Percentiles rank a stretch among this genome's conserved stretches.
These are phyloP conservation scores for Calliopum simillimum DNA, from an alignment of 2,888 invertebrate genomes.

Conservation along the genomic window DNA sequence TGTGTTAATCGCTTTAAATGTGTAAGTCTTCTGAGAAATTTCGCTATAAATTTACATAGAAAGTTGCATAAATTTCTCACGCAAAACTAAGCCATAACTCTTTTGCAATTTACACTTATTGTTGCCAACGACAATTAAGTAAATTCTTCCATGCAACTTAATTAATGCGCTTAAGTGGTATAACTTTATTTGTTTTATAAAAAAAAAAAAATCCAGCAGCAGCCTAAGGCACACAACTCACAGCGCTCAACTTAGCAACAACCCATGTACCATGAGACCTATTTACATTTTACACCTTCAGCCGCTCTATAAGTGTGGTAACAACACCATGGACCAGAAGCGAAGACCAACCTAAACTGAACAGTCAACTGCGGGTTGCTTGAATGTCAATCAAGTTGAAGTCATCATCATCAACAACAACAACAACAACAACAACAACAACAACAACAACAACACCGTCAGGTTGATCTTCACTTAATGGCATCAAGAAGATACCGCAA, in stretches of 20 bases:
- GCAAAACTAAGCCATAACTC: too few species aligned
- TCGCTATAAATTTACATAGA: too few species aligned
- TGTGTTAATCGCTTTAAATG: too few species aligned
- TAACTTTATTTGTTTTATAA: constrained; percentile 17
- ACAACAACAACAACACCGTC: neutral
- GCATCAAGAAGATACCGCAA: neutral
- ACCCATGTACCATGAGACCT: neutral
- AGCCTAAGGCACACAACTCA: neutral
- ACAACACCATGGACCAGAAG: neutral
- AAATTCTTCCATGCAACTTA: constrained; percentile 29
- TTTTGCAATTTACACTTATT: too few species aligned
- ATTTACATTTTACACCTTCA: constrained; percentile 25
- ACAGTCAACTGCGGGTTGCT: neutral
- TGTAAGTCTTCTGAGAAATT: too few species aligned
- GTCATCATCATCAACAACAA: constrained; percentile 8
- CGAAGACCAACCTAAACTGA: neutral
- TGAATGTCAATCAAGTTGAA: constrained; percentile 25
- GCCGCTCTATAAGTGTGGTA: neutral
- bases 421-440: neutral
- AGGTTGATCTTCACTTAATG: neutral
- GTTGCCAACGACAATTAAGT: constrained; percentile 12
- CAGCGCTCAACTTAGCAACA: neutral
- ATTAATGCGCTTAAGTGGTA: constrained; percentile 28
- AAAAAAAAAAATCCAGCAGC: neutral
- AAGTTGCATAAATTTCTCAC: too few species aligned